A percentile compares a stretch with the other conserved stretches of the same genome.
Conservation (phyloP, 2,797 vertebrate species). For the Antrozous pallidus region DNA sequence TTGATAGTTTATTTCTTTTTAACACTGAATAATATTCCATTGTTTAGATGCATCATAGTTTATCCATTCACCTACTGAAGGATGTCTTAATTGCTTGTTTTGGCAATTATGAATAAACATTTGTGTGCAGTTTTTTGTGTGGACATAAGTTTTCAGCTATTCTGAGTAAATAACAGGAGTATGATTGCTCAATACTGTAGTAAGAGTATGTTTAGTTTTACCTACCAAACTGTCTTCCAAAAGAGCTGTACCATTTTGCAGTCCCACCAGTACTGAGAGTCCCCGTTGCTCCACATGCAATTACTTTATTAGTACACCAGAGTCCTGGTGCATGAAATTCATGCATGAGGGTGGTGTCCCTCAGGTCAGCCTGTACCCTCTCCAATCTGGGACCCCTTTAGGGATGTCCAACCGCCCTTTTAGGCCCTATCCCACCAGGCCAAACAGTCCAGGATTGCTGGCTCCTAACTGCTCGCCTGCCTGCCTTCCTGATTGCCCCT, state of each 20-base stretch:
- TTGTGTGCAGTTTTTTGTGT: not conserved
- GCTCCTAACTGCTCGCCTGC: too few species aligned
- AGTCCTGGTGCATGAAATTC: too few species aligned
- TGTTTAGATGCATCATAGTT: not conserved
- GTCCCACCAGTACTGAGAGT: not conserved
- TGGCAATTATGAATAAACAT: not conserved
- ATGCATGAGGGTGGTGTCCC: too few species aligned
- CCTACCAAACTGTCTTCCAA: not conserved
- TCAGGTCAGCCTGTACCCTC: too few species aligned
- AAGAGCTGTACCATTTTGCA: not conserved
- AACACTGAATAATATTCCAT: not conserved
- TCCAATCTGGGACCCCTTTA: too few species aligned
- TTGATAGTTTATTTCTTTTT: not conserved
- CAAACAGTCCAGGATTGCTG: too few species aligned
- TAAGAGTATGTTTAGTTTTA: not conserved
- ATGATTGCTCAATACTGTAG: not conserved
- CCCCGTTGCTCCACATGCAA: not conserved
- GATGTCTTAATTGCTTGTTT: not conserved
- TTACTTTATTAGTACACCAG: not conserved
- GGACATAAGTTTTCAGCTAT: not conserved
- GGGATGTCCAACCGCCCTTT: too few species aligned
- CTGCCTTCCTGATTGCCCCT: too few species aligned
- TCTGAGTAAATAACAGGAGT: not conserved
- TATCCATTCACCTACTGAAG: not conserved
- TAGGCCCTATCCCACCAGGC: too few species aligned